A percentile compares a stretch with the other conserved stretches of the same genome.
Evolutionary conservation across 2,113 vertebrate genomes (phyloP).

Genomic region (Meriones unguiculatus): DNA sequence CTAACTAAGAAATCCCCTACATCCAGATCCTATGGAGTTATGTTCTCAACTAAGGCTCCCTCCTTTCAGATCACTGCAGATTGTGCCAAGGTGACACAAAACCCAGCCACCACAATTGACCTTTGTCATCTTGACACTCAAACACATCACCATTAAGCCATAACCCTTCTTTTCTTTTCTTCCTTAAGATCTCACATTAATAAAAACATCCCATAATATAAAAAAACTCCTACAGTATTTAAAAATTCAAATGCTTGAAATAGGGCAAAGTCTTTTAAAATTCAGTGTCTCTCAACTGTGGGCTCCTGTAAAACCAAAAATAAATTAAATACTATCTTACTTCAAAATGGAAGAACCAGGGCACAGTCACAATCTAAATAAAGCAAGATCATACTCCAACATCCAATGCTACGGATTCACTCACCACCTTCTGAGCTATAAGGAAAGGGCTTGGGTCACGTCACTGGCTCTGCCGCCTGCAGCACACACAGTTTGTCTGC

Average conservation of each 20-base stretch:
- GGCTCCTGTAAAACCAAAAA: neutral
- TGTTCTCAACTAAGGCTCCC: neutral
- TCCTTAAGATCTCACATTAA: neutral
- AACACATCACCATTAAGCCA: neutral
- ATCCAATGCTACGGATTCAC: neutral
- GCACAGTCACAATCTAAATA: neutral
- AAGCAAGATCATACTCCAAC: neutral
- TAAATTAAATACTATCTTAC: neutral
- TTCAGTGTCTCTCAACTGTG: neutral
- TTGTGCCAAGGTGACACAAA: neutral
- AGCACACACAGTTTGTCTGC: neutral
- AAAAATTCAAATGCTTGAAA: neutral
- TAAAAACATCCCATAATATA: neutral
- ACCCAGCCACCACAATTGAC: neutral
- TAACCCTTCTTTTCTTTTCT: neutral
- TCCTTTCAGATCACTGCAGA: neutral
- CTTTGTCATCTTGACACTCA: neutral
- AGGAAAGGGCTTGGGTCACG: neutral
- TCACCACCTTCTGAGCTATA: neutral
- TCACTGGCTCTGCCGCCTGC: neutral
- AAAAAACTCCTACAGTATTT: neutral
- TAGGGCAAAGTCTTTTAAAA: neutral
- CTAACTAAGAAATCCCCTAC: neutral
- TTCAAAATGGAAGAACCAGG: neutral
- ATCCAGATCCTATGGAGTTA: neutral